Evolutionary conservation across 2,797 vertebrate genomes (phyloP).

Genomic region (Tapera naevia): DNA sequence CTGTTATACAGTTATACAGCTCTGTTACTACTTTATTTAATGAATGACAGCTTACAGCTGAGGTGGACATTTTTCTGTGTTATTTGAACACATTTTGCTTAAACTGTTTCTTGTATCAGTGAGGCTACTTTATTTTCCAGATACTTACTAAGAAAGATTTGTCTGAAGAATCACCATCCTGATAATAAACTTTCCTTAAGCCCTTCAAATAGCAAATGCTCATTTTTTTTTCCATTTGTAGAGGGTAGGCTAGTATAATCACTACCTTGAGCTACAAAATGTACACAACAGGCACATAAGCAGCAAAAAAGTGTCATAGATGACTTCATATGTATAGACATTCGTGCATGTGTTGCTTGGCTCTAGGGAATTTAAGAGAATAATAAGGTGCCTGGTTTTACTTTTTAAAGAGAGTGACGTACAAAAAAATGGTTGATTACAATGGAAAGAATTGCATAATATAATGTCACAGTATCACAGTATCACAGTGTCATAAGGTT

Average conservation of each 20-base stretch:
- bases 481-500: no score
- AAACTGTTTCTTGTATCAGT: not conserved
- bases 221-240: not conserved
- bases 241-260: not conserved
- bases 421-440: slow-evolving; percentile 42
- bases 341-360: slow-evolving; percentile 28
- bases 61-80: not conserved
- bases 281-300: not conserved
- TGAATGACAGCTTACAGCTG: not conserved
- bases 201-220: not conserved
- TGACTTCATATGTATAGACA: not conserved
- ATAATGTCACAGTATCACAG: no score
- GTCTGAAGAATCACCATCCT: not conserved
- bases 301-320: not conserved
- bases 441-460: slow-evolving; percentile 26
- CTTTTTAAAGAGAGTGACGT: slow-evolving; percentile 23
- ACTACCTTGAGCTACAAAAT: not conserved
- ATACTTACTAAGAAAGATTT: not conserved
- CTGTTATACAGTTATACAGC: not conserved
- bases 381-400: slow-evolving; percentile 33
- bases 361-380: slow-evolving; percentile 1
- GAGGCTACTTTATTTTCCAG: not conserved
- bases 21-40: not conserved
- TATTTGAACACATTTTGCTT: not conserved
- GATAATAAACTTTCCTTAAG: not conserved